Base-by-base conservation (phyloP, 2,888 invertebrate genomes). In the Homarus gammarus region DNA sequence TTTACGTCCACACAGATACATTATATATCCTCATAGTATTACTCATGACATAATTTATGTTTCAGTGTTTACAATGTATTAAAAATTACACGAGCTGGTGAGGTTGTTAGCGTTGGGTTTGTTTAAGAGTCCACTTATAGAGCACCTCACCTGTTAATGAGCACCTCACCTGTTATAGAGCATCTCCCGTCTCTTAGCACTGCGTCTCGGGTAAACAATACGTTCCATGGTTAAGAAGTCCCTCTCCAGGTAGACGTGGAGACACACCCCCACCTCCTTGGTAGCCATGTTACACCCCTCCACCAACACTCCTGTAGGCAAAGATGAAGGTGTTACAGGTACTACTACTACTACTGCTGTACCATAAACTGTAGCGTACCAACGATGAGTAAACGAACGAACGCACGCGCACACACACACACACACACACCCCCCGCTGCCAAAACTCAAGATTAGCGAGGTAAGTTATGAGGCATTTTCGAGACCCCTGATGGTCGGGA, bases 201-300 rank as follows among this genome's bases (percentile, higher is more conserved):
- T 36, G 82, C 70, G 82, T 90, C 70, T 70, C 1, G 84, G 84
- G 73, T 84, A 84, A 33, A 84, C 84, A 5, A 93, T 92, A 5
- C 92, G 89, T 68, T 93, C 93, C 33, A 93, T 81, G n/a, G 92
- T 87, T 8, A 92, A 89, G 70, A 93, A 93, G 77, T 93, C 93
- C 72, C 93, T 85, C 85, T 93, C 93, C 70, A 93, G 77, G 84
- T 93, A 93, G 44, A 92, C 92, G 75, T 93, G 93, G 12, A 93
- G 92, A 83, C 93, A 93, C 64, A 92, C 92, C 40, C 92, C 93
- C 3, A 93, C 92, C 49, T 91, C 91, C 36, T 89, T 92, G 27
- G 92, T 92, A 31, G 73, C 84, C 12, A 89, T 82, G 64, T 90
- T 91, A 75, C 93, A 93, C n/a, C 90, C 92, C n/a, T 27, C 38